These are phyloP conservation scores for Parambassis ranga DNA, from an alignment of 2,797 vertebrate genomes.

Conservation along the genomic window DNA sequence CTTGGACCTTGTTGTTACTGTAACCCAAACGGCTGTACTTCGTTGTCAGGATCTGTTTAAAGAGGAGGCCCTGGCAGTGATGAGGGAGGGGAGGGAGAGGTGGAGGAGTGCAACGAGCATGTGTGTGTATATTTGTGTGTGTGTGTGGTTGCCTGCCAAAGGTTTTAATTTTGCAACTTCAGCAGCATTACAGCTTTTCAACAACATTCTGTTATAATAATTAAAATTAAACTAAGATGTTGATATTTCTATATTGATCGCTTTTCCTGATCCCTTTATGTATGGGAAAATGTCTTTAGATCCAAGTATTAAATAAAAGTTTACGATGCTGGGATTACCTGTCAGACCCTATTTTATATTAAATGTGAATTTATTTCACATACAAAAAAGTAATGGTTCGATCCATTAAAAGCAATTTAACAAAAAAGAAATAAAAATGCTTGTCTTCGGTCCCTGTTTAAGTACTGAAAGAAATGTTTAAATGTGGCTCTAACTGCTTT, in stretches of 20 bases:
- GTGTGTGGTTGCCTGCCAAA: background rate
- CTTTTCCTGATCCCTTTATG: constrained; percentile 5
- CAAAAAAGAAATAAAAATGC: background rate
- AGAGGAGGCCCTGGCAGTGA: constrained; percentile 26
- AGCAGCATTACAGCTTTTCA: constrained; percentile 15
- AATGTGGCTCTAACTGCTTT: constrained; percentile 7
- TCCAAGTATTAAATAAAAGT: constrained; percentile 7
- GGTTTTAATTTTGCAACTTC: constrained; percentile 17
- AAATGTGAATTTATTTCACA: background rate
- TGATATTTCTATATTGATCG: background rate
- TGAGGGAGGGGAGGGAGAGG: background rate
- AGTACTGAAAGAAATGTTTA: background rate
- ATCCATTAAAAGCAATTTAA: constrained; percentile 4
- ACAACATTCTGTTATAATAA: constrained; percentile 9
- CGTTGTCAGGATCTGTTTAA: constrained; percentile 53
- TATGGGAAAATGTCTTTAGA: constrained; percentile 1
- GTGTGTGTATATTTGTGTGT: background rate
- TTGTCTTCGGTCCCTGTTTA: background rate
- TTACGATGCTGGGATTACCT: background rate
- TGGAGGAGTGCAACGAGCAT: background rate
- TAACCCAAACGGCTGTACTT: constrained; percentile 51
- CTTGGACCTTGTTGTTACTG: constrained; percentile 57
- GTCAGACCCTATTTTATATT: background rate
- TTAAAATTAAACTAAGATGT: background rate
- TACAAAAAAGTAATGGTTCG: background rate